A percentile compares a stretch with the other conserved stretches of the same genome.
These are phyloP conservation scores for Melanotaenia parkinsoni DNA, from an alignment of 2,797 vertebrate species.

Conservation along the genomic window DNA sequence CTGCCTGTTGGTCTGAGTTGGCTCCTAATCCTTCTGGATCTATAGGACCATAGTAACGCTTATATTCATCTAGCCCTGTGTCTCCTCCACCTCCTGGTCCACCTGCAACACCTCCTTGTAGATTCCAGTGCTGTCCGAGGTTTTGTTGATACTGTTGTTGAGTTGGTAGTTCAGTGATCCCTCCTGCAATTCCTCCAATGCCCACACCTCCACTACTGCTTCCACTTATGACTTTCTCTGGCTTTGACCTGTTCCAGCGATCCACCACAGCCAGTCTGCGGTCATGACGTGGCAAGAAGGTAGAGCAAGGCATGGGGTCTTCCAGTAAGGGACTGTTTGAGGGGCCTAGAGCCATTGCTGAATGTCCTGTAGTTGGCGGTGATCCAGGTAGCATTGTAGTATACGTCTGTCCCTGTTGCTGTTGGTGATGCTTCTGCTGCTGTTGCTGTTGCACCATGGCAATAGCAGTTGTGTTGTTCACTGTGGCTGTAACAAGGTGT, in stretches of 20 bases:
- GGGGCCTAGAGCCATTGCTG: conserved; percentile 84
- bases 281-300: conserved; percentile 88
- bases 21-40: conserved; percentile 89
- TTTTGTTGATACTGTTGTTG: conserved; percentile 78
- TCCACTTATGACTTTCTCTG: conserved; percentile 72
- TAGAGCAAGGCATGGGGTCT: conserved; percentile 86
- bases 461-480: conserved; percentile 81
- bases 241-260: conserved; percentile 86
- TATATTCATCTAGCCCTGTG: conserved; percentile 88
- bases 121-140: conserved; percentile 78
- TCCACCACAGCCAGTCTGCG: conserved; percentile 87
- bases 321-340: conserved; percentile 86
- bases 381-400: conserved; percentile 83
- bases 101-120: conserved; percentile 55
- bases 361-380: conserved; percentile 75
- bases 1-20: conserved; percentile 75
- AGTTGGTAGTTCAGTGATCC: conserved; percentile 76
- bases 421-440: conserved; percentile 80
- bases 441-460: conserved; percentile 81
- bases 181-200: conserved; percentile 76
- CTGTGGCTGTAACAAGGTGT: conserved; percentile 79
- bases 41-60: conserved; percentile 93
- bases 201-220: conserved; percentile 71
- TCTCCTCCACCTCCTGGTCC: conserved; percentile 62
- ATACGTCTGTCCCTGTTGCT: conserved; percentile 83